A percentile compares a stretch with the other conserved stretches of the same genome.
Conservation (phyloP, 2,113 vertebrate species). For the Sarotherodon lohbergeri region DNA sequence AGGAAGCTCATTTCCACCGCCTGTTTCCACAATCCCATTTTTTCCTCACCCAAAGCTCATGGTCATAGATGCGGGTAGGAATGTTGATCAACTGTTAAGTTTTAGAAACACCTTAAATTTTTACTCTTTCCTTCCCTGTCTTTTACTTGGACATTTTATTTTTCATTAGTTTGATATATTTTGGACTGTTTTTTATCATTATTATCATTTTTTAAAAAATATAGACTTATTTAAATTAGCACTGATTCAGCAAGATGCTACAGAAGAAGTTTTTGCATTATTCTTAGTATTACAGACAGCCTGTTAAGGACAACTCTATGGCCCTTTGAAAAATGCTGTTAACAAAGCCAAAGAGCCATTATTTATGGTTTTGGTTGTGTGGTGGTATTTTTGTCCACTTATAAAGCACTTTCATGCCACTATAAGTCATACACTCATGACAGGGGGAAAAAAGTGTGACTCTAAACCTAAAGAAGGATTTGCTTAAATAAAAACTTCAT, state of each 20-base stretch:
- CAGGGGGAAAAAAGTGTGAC: background rate
- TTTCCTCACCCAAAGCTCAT: background rate
- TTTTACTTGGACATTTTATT: background rate
- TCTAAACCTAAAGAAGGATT: background rate
- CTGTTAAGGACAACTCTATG: background rate
- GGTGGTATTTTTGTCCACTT: background rate
- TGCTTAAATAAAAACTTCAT: background rate
- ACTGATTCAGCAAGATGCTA: background rate
- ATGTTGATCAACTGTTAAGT: background rate
- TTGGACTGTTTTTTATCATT: background rate
- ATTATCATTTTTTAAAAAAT: rapidly evolving
- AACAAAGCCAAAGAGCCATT: background rate
- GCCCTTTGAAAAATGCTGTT: background rate
- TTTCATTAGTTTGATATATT: background rate
- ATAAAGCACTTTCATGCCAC: background rate
- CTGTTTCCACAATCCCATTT: background rate
- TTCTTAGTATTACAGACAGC: background rate
- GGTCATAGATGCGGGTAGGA: background rate
- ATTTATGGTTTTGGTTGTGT: background rate
- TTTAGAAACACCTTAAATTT: background rate
- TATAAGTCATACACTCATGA: background rate
- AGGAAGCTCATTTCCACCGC: background rate
- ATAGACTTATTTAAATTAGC: background rate
- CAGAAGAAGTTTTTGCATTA: background rate
- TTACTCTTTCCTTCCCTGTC: background rate